A percentile compares a stretch with the other conserved stretches of the same genome.
phyloP scores from a whole-genome alignment of 2,113 vertebrate species.

The Campylorhamphus procurvoides region DNA sequence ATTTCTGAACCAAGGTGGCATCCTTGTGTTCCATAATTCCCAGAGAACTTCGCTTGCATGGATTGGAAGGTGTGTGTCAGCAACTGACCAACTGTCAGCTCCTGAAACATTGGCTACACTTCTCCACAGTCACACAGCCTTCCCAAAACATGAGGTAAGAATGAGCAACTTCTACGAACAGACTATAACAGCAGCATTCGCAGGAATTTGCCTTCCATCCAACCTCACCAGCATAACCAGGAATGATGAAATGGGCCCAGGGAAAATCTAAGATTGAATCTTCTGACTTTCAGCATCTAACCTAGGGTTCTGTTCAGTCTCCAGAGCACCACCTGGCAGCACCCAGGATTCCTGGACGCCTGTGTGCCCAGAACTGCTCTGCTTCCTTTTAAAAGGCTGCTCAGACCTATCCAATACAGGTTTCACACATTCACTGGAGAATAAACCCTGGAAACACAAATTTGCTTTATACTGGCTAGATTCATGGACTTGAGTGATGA shows the following conservation, averaged over 20 bases:
- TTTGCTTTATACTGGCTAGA: background rate
- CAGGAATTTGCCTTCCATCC: background rate
- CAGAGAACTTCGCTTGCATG: rapidly evolving
- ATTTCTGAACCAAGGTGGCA: background rate
- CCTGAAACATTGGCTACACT: background rate
- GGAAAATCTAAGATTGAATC: background rate
- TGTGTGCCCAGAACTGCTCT: background rate
- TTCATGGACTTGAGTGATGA: background rate
- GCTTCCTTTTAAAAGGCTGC: background rate
- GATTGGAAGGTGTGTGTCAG: background rate
- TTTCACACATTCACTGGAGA: background rate
- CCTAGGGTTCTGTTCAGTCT: background rate
- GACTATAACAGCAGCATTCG: background rate
- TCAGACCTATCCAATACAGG: background rate
- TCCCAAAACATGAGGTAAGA: background rate
- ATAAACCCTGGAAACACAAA: background rate
- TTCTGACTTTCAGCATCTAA: background rate
- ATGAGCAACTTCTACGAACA: background rate
- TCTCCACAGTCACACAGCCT: background rate
- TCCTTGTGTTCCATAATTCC: background rate
- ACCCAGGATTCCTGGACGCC: background rate
- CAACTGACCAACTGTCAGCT: background rate
- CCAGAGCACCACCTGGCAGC: background rate
- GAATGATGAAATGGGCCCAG: background rate
- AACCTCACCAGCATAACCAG: background rate